Evolutionary conservation across 2,888 invertebrate species (phyloP), one percentile per base, ranked within the genome.

Genomic region (Dastarcus helophoroides): DNA sequence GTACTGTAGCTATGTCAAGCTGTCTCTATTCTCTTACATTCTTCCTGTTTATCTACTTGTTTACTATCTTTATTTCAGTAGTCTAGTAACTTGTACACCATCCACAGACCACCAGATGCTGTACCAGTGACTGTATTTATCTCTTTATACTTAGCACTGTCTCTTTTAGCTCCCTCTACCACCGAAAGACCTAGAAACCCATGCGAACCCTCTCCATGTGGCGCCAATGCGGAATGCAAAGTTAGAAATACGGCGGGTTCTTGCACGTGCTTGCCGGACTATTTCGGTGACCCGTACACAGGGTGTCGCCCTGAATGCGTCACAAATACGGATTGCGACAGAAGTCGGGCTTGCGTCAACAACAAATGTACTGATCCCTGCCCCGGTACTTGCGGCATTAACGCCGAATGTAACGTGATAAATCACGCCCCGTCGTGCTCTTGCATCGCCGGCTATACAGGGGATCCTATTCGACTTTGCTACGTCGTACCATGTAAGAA

Each of bases 271-370:
- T 58, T 73, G 31, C 63, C 71, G 10, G 73, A 71, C 43, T 77
- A 73, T 49, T 67, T 68, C 31, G 78, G 78, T 19, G 69, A 74
- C 51, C 78, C 79, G 15, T 71, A 71, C 46, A 67, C 68, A 14
- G 71, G 71, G 34, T 78, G 80, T 54, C 64, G 76, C 38, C 76
- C 78, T 2, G 78, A 79, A 57, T 79, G 79, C 52, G 65, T 71
- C 8, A 66, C 70, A 28, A 77, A 74, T 51, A 66, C 73, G 2
- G 78, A 79, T 46, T 81, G 80, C 48, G 58, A 67, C 25, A 62
- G 64, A 33, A 69, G 68, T 30, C 68, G 68, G 44, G 73, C 79
- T 12, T 80, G 80, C 46, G 67, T 70, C 32, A 78, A 76, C 54
- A 75, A 76, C 47, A 71, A 73, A 48, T 79, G 79, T 43, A 51